These are phyloP conservation scores for Lepus americanus DNA, from an alignment of 2,113 vertebrate species.

Conservation along the genomic window DNA sequence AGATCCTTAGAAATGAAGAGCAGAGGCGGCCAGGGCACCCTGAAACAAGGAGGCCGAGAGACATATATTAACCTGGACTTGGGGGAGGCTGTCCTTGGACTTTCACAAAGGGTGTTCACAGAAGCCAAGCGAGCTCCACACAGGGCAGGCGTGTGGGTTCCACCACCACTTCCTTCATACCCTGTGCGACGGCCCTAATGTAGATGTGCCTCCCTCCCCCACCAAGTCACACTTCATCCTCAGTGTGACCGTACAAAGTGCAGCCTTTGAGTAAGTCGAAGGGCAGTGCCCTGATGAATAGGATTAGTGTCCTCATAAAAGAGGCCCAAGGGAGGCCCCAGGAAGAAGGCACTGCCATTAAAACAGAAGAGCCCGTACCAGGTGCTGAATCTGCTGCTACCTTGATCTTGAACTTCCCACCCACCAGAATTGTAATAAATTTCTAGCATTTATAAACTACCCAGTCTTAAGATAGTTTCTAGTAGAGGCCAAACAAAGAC, in stretches of 20 bases:
- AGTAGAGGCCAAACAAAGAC: neutral
- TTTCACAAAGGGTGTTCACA: neutral
- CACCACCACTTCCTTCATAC: neutral
- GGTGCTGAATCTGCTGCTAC: neutral
- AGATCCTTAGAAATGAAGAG: slow-evolving; percentile 61
- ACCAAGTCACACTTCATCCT: neutral
- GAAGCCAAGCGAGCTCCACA: neutral
- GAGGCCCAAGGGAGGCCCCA: neutral
- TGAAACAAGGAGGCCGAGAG: slow-evolving; percentile 50
- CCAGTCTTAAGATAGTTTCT: neutral
- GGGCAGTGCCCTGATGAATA: neutral
- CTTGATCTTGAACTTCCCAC: neutral
- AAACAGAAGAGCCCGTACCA: too few relatives aligned
- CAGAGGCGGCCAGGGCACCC: neutral
- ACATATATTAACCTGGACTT: neutral
- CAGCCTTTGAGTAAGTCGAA: neutral
- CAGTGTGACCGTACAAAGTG: neutral
- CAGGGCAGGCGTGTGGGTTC: neutral
- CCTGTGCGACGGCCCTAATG: neutral
- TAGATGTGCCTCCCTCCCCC: too few relatives aligned
- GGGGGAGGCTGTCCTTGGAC: neutral
- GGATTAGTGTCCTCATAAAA: neutral
- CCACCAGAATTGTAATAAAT: neutral
- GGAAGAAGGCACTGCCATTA: neutral
- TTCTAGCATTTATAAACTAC: neutral